Conservation (phyloP, 2,797 vertebrate genomes). For the Aselliscus stoliczkanus region DNA sequence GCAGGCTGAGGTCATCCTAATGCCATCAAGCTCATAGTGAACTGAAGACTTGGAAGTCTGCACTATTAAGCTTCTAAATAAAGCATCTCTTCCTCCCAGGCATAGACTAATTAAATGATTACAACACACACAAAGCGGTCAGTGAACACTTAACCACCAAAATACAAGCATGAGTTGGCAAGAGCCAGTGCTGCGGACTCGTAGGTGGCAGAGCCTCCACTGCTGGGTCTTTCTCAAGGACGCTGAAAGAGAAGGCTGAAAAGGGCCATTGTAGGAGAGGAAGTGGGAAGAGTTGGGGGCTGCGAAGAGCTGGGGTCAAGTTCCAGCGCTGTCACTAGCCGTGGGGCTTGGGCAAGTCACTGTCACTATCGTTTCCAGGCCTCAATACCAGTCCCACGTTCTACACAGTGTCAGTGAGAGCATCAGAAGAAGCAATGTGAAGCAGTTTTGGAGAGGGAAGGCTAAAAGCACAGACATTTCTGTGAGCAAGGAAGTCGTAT, state of each 20-base stretch:
- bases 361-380: background rate
- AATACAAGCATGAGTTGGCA: background rate
- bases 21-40: background rate
- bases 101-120: slow-evolving; percentile 55
- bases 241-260: background rate
- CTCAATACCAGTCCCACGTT: background rate
- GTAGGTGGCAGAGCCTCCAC: background rate
- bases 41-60: background rate
- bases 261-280: background rate
- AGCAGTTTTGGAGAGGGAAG: background rate
- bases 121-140: slow-evolving; percentile 10
- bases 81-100: slow-evolving; percentile 42
- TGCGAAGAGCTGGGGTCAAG: background rate
- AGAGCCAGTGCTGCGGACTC: background rate
- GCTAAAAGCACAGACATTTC: background rate
- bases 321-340: background rate
- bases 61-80: slow-evolving; percentile 47
- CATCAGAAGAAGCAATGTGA: background rate
- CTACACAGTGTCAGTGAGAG: background rate
- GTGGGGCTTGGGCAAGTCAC: background rate
- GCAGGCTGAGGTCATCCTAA: background rate
- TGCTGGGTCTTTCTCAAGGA: background rate
- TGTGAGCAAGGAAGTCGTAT: background rate
- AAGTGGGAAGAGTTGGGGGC: background rate
- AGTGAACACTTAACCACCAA: background rate